Conservation (phyloP, 2,888 invertebrate genomes). For the Pherbina coryleti region DNA sequence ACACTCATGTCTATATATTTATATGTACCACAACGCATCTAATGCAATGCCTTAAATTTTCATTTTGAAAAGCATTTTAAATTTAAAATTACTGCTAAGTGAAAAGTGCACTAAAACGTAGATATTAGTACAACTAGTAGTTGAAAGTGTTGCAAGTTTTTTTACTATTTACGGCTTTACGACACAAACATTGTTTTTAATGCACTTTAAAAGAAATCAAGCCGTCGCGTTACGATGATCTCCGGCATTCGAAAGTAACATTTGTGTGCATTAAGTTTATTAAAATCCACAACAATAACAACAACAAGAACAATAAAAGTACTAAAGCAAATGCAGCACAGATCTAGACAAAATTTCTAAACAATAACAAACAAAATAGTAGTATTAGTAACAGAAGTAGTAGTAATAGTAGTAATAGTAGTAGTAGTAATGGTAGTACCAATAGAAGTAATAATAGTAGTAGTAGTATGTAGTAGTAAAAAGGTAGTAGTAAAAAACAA, state of each 20-base stretch:
- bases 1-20: too few species aligned
- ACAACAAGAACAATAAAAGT: not conserved
- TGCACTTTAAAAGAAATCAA: not conserved
- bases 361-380: not conserved
- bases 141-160: too few species aligned
- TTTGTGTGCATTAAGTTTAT: slow-evolving; percentile 15
- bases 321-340: not conserved
- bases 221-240: too few species aligned
- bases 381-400: not conserved
- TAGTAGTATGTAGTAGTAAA: not conserved
- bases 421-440: not conserved
- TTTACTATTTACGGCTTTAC: too few species aligned
- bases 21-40: not conserved
- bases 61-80: not conserved
- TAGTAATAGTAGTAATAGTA: not conserved
- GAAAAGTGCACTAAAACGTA: slow-evolving; percentile 6
- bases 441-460: not conserved
- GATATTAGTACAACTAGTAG: too few species aligned
- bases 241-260: not conserved
- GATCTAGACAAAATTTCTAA: slow-evolving; percentile 8
- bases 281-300: slow-evolving; percentile 7
- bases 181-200: not conserved
- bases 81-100: not conserved
- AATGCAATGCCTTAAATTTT: not conserved
- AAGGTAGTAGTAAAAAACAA: not conserved